phyloP scores from a whole-genome alignment of 2,113 vertebrate genomes.

The Phyllopteryx taeniolatus region DNA sequence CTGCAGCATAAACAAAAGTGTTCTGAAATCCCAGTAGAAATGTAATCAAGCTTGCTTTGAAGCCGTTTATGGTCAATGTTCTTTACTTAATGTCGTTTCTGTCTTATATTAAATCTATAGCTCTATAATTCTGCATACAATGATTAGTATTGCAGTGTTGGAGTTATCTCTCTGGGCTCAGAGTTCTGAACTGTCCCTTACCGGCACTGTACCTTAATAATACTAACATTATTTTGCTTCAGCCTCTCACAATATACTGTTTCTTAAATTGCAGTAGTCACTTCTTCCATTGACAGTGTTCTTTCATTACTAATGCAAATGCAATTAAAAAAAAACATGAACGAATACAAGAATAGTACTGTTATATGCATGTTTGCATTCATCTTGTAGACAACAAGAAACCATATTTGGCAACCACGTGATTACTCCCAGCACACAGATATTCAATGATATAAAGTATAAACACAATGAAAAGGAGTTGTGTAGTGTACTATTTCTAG shows the following conservation, averaged over 20 bases:
- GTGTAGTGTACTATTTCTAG: too few relatives aligned
- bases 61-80: background rate
- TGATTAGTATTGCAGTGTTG: background rate
- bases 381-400: too few relatives aligned
- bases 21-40: background rate
- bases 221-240: background rate
- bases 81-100: background rate
- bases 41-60: background rate
- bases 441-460: too few relatives aligned
- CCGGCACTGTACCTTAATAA: background rate
- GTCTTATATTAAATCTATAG: background rate
- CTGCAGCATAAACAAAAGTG: slow-evolving; percentile 1
- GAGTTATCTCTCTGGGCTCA: background rate
- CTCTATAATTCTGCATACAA: background rate
- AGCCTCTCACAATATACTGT: background rate
- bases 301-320: background rate
- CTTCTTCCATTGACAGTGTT: background rate
- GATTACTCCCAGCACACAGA: too few relatives aligned
- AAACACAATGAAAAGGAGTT: too few relatives aligned
- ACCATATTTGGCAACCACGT: too few relatives aligned
- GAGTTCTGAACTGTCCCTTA: background rate
- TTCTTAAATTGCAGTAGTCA: background rate
- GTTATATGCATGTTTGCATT: background rate
- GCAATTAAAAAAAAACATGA: background rate
- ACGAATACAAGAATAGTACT: background rate